Conservation (phyloP, 2,888 invertebrate species). For the Agrochola circellaris region DNA sequence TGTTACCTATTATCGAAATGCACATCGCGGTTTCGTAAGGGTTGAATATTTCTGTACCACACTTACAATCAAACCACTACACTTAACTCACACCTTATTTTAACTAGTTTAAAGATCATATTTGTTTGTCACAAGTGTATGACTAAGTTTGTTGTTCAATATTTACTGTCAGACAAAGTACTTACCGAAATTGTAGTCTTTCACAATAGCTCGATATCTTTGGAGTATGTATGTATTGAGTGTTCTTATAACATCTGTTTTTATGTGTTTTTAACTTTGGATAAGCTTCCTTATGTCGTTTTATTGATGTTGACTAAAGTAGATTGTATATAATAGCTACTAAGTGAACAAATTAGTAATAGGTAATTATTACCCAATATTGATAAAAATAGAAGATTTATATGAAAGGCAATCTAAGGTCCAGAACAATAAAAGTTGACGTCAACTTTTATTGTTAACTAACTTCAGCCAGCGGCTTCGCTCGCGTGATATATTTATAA, state of each 20-base stretch:
- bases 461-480: no score
- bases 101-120: conserved; percentile 35
- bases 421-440: no score
- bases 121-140: background rate
- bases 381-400: no score
- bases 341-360: no score
- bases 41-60: conserved; percentile 81
- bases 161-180: conserved; percentile 48
- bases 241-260: conserved; percentile 35
- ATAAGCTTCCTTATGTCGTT: background rate
- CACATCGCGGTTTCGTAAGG: conserved; percentile 88
- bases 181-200: conserved; percentile 61
- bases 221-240: conserved; percentile 30
- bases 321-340: no score
- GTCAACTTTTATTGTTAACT: no score
- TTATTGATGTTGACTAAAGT: background rate
- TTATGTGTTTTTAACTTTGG: conserved; percentile 18
- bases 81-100: conserved; percentile 45
- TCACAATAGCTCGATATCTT: conserved; percentile 51
- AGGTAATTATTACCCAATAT: no score
- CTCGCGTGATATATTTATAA: no score
- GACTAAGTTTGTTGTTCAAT: conserved; percentile 33
- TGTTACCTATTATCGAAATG: conserved; percentile 87
- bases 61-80: conserved; percentile 62
- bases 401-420: no score